Evolutionary conservation across 1,140 invertebrate species (phyloP).

Genomic region (Oryctes rhinoceros): DNA sequence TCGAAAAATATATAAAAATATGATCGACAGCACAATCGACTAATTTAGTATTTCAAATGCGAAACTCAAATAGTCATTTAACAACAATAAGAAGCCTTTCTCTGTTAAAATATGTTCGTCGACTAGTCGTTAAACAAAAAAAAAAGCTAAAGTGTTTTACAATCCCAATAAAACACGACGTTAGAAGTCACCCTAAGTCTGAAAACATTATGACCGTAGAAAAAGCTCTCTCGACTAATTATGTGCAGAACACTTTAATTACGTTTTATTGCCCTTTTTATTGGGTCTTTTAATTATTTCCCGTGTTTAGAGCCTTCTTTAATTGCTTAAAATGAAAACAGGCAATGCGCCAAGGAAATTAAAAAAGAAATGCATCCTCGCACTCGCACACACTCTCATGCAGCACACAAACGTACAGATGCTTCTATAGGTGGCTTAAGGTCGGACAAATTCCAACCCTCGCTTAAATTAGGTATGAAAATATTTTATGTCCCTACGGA

Average conservation of each 20-base stretch:
- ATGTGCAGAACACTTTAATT: constrained; percentile 42
- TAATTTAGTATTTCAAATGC: too few species aligned
- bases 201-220: constrained; percentile 41
- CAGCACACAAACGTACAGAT: background rate
- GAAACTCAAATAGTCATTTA: background rate
- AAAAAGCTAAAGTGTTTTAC: constrained; percentile 1
- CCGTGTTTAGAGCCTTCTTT: constrained; percentile 37
- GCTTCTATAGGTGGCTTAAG: background rate
- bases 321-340: constrained; percentile 39
- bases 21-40: too few species aligned
- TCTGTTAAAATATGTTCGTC: background rate
- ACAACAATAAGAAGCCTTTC: background rate
- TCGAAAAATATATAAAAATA: too few species aligned
- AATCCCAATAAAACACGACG: constrained; percentile 19
- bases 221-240: constrained; percentile 26
- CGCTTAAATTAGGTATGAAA: constrained; percentile 27
- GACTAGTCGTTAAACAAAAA: constrained; percentile 6
- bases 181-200: constrained; percentile 32
- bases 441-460: background rate
- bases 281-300: constrained; percentile 40
- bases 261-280: constrained; percentile 42
- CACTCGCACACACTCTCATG: background rate
- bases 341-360: constrained; percentile 31
- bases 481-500: constrained; percentile 33
- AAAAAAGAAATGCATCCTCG: constrained; percentile 13